A percentile compares a stretch with the other conserved stretches of the same genome.
These are phyloP conservation scores for Malurus splendens DNA, from an alignment of 2,797 vertebrate species.

Conservation along the genomic window DNA sequence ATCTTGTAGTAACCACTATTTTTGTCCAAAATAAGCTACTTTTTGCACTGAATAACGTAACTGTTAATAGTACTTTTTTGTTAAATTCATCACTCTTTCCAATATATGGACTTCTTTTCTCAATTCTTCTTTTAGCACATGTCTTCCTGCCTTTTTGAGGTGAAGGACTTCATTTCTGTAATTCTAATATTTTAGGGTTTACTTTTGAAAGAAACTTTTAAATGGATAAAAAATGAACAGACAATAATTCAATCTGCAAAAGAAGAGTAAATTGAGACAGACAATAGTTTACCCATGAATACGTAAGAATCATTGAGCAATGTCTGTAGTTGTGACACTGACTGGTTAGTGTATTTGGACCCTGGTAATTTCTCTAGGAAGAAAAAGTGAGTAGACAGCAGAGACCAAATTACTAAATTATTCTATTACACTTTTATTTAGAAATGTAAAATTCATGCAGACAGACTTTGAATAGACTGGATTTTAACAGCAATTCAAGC, in stretches of 20 bases:
- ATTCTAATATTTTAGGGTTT: neutral
- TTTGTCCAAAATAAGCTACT: neutral
- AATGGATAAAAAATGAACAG: neutral
- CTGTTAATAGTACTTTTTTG: neutral
- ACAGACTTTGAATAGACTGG: slow-evolving; percentile 50
- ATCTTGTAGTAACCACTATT: neutral
- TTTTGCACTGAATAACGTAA: neutral
- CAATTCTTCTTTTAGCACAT: neutral
- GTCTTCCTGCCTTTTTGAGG: neutral
- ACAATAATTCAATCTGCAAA: slow-evolving; percentile 13
- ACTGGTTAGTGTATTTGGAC: neutral
- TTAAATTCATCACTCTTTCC: neutral
- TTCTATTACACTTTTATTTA: slow-evolving; percentile 57
- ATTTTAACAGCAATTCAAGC: slow-evolving; percentile 57
- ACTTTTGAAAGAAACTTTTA: neutral
- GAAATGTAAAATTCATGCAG: slow-evolving; percentile 46
- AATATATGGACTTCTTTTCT: neutral
- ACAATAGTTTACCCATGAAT: neutral
- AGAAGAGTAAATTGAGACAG: neutral
- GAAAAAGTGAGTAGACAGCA: slow-evolving; percentile 13
- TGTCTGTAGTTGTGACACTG: neutral
- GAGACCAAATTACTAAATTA: slow-evolving; percentile 59
- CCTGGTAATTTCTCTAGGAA: slow-evolving; percentile 11
- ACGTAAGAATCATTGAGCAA: neutral
- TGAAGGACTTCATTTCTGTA: neutral